Base-by-base conservation (phyloP, 1,140 invertebrate genomes). In the Heterodera schachtii region DNA sequence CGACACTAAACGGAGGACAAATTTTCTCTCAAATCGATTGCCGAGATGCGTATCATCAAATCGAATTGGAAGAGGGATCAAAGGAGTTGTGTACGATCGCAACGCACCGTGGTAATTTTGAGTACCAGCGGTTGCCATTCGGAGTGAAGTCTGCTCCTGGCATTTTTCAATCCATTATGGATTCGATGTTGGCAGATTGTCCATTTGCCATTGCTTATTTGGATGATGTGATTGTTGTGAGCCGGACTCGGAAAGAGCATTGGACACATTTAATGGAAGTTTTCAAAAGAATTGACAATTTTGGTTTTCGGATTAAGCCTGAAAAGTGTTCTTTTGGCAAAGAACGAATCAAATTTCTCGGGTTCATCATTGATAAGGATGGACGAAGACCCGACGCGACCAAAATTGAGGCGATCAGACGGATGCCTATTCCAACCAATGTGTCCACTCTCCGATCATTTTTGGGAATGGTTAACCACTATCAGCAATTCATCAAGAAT, bases 281-380 rank as follows among this genome's bases (percentile, higher is more conserved):
- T 19, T 60, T 60, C 57, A 9, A 60, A 19, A 9, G 57, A 60
- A 60, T 60, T 9, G 57, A 60, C 11, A 52, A 52, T 8, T 66
- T 79, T 3, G 49, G 44, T 0, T 71, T 71, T 46, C 69, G 69
- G 41, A 43, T 71, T 0, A 71, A 43, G 44, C 69, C 44, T 2
- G 44, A 71, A 3, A 46, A 71, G 44, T 43, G 44, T 11, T 71
- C 19, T 79, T 92, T 4, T 92, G 88, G 85, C 90, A 90, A 6
- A 88, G 93, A 4, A 90, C 90, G 78, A 91, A 91, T 84, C 93
- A 92, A 73, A n/a, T 79, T 67, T 11, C 13, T 79, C 3, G 78
- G 78, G 7, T 31, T 31, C 19, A 73, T 79, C 6, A 7, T 79
- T 6, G n/a, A 21, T n/a, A 44, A 66, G n/a, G 19, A 67, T n/a